phyloP scores from a whole-genome alignment of 2,797 vertebrate species.

The Ceyx erithaca region DNA sequence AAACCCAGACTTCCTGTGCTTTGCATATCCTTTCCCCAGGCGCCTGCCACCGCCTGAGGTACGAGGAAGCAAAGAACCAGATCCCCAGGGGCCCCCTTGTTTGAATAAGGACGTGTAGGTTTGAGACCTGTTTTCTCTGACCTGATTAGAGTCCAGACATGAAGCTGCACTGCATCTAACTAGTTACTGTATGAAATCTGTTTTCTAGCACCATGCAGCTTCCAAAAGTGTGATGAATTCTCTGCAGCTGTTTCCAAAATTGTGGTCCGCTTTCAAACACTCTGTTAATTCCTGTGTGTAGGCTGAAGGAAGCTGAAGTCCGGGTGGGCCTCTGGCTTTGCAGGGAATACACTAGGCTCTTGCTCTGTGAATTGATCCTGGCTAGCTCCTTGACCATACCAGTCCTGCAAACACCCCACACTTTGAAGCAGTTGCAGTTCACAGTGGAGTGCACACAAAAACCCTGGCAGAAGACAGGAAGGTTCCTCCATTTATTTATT shows the following conservation, averaged over 20 bases:
- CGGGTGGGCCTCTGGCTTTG: conserved; percentile 73
- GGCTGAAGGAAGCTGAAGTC: conserved; percentile 65
- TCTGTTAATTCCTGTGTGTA: conserved; percentile 74
- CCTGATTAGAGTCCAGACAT: not conserved
- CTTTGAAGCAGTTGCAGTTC: conserved; percentile 81
- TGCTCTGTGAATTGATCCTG: conserved; percentile 74
- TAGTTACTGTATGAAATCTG: conserved; percentile 55
- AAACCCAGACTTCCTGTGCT: not conserved
- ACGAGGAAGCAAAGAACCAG: not conserved
- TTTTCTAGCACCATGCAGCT: conserved; percentile 32
- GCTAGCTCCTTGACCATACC: conserved; percentile 73
- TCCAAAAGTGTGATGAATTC: conserved; percentile 62
- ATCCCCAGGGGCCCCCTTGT: not conserved
- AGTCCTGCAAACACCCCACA: conserved; percentile 69
- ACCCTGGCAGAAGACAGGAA: conserved; percentile 83
- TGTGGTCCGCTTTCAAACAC: conserved; percentile 74
- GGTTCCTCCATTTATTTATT: conserved; percentile 79
- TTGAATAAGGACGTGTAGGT: not conserved
- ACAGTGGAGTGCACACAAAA: conserved; percentile 82
- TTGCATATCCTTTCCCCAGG: not conserved
- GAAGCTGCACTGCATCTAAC: not conserved
- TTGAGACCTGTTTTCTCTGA: not conserved
- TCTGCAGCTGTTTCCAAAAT: conserved; percentile 75
- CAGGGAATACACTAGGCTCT: conserved; percentile 70
- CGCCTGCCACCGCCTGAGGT: not conserved